Percentiles rank a stretch among this genome's conserved stretches.
Evolutionary conservation across 2,888 invertebrate species (phyloP).

Genomic region (Thelaira solivaga): DNA sequence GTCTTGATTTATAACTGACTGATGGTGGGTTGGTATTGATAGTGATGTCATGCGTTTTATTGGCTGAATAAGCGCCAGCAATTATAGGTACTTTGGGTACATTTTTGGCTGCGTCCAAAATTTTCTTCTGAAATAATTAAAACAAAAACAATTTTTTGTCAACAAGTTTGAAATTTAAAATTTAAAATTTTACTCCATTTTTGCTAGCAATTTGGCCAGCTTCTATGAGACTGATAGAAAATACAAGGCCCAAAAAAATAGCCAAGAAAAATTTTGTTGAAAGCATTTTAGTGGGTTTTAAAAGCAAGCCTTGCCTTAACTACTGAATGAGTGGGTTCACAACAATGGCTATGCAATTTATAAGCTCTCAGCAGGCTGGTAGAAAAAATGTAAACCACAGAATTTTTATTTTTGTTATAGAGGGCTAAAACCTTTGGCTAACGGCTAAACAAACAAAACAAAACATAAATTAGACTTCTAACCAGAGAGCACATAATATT

Average conservation of each 20-base stretch:
- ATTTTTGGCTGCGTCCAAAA: slow-evolving; percentile 1
- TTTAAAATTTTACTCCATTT: slow-evolving; percentile 9
- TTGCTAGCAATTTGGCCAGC: slow-evolving; percentile 7
- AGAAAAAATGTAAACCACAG: no score
- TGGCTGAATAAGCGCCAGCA: background rate
- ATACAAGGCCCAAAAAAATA: background rate
- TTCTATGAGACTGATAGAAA: background rate
- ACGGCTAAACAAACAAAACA: no score
- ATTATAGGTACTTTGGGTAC: slow-evolving; percentile 1
- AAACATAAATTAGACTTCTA: no score
- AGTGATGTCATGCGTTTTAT: slow-evolving; percentile 29
- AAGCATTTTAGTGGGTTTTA: no score
- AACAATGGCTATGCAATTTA: no score
- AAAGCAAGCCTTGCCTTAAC: no score
- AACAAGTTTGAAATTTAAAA: background rate
- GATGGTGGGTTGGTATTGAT: slow-evolving; percentile 28
- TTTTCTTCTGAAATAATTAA: background rate
- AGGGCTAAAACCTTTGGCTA: no score
- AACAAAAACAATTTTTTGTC: no score
- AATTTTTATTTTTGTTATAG: no score
- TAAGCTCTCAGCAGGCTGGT: no score
- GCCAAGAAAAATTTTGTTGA: background rate
- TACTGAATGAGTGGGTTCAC: background rate
- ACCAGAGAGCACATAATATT: no score
- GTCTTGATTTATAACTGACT: slow-evolving; percentile 15